Evolutionary conservation across 2,113 vertebrate genomes (phyloP), one percentile per base, ranked within the genome.

Genomic region (Trinectes maculatus): DNA sequence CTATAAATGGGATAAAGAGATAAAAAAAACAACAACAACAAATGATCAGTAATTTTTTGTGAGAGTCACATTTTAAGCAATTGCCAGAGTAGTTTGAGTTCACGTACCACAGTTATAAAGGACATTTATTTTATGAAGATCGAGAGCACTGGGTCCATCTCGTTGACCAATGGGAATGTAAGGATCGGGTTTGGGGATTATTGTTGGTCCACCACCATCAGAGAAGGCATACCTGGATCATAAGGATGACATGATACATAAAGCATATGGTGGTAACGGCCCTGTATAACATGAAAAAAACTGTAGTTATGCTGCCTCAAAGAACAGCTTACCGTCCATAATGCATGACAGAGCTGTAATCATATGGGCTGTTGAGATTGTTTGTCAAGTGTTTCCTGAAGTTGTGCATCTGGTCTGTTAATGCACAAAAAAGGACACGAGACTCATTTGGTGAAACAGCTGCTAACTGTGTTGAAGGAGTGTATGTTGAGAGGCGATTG

Each of bases 71-170:
- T 18, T 33, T 57, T 48, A 1, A 22, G 16, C 18, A 22, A 18
- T 8, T 51, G 18, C 29, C 18, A 19, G 13, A 12, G 8, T 34
- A n/a, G 6, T 73, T 8, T 47, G 3, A 47, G 16, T 65, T 74
- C n/a, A 83, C 84, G 71, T 73, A 94, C 94, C 91, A 52, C 94
- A 95, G 24, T 91, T 79, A 78, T 95, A 95, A 1, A 95, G 90
- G 57, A 84, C 85, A 49, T 95, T 95, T 74, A 94, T 93, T 85
- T 94, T 95, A 67, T 92, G 92, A 51, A 94, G 86, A 1, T 95
- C 94, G 54, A 93, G 68, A 18, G 77, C 68, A 71, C 94, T 95
- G 22, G 94, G 87, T 54, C 93, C 94, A 40, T 93, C 91, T 58
- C 93, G 83, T 68, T 95, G 94, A 49, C 93, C 94, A 60, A 94